phyloP scores from a whole-genome alignment of 2,888 invertebrate species.

The Camponotus fellah region DNA sequence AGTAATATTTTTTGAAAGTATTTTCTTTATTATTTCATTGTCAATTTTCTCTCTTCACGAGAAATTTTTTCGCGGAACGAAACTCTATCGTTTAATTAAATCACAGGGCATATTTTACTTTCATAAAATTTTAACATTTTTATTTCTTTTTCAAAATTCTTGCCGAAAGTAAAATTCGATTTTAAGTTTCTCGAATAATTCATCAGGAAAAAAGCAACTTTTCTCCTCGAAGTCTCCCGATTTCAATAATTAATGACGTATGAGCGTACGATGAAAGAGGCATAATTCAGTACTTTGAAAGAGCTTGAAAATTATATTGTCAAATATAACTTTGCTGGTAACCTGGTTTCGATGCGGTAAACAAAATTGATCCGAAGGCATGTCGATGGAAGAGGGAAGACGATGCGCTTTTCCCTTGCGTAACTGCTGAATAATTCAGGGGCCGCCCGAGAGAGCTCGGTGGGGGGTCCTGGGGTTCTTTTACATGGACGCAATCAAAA shows the following conservation, averaged over 20 bases:
- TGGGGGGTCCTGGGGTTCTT: not conserved
- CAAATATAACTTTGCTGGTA: slow-evolving; percentile 8
- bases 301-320: slow-evolving; percentile 29
- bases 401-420: not conserved
- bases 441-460: not conserved
- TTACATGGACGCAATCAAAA: slow-evolving; percentile 45
- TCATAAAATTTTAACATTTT: slow-evolving; percentile 1
- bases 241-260: slow-evolving; percentile 9
- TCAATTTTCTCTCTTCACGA: not conserved
- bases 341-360: slow-evolving; percentile 30
- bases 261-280: not conserved
- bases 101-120: not conserved
- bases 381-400: slow-evolving; percentile 18
- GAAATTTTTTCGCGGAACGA: not conserved
- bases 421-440: slow-evolving; percentile 49
- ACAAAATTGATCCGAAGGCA: slow-evolving; percentile 40
- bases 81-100: not conserved
- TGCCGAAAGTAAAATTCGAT: not conserved
- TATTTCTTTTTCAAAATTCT: not conserved
- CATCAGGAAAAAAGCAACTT: not conserved
- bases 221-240: not conserved
- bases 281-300: not conserved
- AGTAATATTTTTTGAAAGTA: not conserved
- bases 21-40: not conserved
- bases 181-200: not conserved